Base-by-base conservation (phyloP, 2,797 vertebrate species). In the Periophthalmus magnuspinnatus region DNA sequence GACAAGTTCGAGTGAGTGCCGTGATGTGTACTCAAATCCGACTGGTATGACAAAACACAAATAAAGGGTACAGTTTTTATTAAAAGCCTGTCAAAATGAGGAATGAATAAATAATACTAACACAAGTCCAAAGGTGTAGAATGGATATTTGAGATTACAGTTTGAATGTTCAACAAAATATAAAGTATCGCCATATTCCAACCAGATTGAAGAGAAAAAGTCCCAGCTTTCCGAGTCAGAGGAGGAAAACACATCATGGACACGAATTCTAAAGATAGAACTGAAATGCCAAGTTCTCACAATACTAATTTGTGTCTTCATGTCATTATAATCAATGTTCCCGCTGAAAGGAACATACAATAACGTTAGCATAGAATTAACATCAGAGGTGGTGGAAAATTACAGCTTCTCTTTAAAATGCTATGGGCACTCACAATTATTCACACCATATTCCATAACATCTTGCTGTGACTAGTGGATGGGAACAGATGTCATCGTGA, bases 1-100 rank as follows among this genome's bases (percentile, higher is more conserved):
- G 33, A 41, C 88, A 80, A 72, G 83, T 83, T 78, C 57, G 68
- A 74, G 75, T 86, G 77, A 72, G 76, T 47, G 24, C 8, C 21
- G 3, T 8, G 50, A 1, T 36, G n/a, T n/a, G 4, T 2, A 24
- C 10, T 55, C 32, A 34, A 22, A 34, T 48, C 50, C 21, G 47
- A 41, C 13, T 34, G 6, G 2, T 9, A 54, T 22, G 33, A 55
- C 32, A 54, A 65, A 34, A 32, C 47, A 67, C 24, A 6, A 77
- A 59, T n/a, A 47, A 8, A 5, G 13, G 41, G 41, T 45, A 60
- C 32, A 58, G 22, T 28, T 16, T 24, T 28, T 33, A 16, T 16
- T 3, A 58, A 32, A 58, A 32, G 14, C 14, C 55, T 32, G 24
- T 17, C 5, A 32, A 57, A 54, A 54, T 21, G n/a, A 54, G 55